These are phyloP conservation scores for Acanthopagrus latus DNA, from an alignment of 2,797 vertebrate species.

Conservation along the genomic window DNA sequence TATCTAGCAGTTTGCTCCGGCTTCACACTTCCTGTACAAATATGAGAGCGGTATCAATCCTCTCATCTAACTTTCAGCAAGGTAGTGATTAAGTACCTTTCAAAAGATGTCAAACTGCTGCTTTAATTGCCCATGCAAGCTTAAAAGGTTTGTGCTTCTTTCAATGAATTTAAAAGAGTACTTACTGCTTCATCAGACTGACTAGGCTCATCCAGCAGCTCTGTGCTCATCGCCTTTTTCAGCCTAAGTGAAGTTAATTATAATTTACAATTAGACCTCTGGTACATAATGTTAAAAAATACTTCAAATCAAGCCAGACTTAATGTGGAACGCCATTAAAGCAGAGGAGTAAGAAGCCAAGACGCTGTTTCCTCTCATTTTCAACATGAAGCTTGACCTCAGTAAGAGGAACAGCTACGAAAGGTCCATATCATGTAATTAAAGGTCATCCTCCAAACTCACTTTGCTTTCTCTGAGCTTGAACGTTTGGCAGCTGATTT, in stretches of 20 bases:
- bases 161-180: constrained; percentile 14
- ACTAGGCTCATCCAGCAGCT: constrained; percentile 70
- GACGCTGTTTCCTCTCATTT: background rate
- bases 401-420: background rate
- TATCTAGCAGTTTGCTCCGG: background rate
- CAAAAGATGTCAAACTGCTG: background rate
- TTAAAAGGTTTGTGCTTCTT: background rate
- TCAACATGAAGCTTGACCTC: background rate
- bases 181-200: constrained; percentile 66
- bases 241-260: constrained; percentile 65
- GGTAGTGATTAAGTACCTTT: background rate
- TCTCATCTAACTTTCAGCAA: background rate
- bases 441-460: constrained; percentile 51
- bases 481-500: constrained; percentile 83
- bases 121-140: background rate
- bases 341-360: background rate
- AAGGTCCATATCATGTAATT: constrained; percentile 16
- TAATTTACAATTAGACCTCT: constrained; percentile 32
- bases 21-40: background rate
- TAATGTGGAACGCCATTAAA: constrained; percentile 9
- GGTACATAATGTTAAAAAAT: constrained; percentile 12
- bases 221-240: constrained; percentile 71
- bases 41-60: background rate
- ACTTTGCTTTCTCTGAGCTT: constrained; percentile 86
- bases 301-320: background rate